phyloP scores from a whole-genome alignment of 2,888 invertebrate species.

The Rugalucina vietnamica region DNA sequence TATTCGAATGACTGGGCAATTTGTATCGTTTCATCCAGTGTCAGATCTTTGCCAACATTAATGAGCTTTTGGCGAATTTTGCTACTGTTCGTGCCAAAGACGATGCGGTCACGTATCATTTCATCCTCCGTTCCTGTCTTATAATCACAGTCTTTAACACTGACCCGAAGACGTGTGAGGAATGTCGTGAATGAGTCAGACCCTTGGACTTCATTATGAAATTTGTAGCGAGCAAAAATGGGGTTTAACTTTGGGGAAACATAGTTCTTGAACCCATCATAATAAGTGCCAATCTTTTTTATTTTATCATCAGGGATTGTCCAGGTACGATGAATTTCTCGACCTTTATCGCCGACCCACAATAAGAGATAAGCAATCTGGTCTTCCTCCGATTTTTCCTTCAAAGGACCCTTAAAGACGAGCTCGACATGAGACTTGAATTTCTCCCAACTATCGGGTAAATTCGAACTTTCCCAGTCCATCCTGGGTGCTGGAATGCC shows the following conservation, averaged over 20 bases:
- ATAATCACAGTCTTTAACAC: conserved; percentile 16
- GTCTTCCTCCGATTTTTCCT: too few species aligned
- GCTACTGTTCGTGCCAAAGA: conserved; percentile 23
- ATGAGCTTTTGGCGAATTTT: conserved; percentile 34
- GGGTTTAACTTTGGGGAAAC: not conserved
- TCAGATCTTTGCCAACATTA: conserved; percentile 18
- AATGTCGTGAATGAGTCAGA: not conserved
- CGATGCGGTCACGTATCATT: conserved; percentile 26
- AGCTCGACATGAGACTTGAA: too few species aligned
- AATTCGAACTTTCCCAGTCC: not conserved
- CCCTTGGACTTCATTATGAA: conserved; percentile 16
- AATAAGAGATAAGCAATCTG: too few species aligned
- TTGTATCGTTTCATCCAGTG: conserved; percentile 27
- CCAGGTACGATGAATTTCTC: too few species aligned
- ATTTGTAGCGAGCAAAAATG: conserved; percentile 8
- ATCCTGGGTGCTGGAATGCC: not conserved
- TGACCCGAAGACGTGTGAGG: conserved; percentile 3
- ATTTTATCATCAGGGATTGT: too few species aligned
- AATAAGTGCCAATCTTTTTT: not conserved
- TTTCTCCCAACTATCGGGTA: not conserved
- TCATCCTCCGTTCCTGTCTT: not conserved
- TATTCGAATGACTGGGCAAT: conserved; percentile 22
- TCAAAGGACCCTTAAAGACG: too few species aligned
- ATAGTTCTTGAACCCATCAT: not conserved
- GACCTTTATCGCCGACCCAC: too few species aligned